phyloP scores from a whole-genome alignment of 2,797 vertebrate species.

The Urosaurus nigricauda region DNA sequence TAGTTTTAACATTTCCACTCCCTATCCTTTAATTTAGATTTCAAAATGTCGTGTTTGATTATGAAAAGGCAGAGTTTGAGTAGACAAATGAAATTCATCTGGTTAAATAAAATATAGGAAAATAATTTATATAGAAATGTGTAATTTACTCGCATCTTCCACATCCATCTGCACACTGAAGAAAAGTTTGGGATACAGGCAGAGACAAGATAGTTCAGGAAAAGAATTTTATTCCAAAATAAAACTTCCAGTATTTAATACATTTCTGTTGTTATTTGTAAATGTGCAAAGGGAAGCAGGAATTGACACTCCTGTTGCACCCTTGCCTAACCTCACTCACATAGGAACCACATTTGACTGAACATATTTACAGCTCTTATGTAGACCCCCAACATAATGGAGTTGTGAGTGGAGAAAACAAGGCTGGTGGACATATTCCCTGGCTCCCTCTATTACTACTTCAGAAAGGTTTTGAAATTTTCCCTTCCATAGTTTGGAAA shows the following conservation, averaged over 20 bases:
- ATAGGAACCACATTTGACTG: too few relatives aligned
- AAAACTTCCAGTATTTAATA: too few relatives aligned
- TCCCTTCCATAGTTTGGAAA: neutral
- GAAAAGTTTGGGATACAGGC: neutral
- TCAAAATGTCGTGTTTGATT: conserved; percentile 6
- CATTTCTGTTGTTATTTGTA: too few relatives aligned
- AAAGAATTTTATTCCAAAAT: neutral
- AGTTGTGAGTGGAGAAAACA: too few relatives aligned
- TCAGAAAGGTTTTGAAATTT: neutral
- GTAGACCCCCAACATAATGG: too few relatives aligned
- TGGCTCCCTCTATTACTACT: neutral
- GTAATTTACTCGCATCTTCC: neutral
- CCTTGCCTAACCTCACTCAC: too few relatives aligned
- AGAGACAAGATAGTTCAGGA: neutral
- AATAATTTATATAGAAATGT: neutral
- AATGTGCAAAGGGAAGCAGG: too few relatives aligned
- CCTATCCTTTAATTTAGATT: conserved; percentile 2
- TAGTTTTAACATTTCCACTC: conserved; percentile 3
- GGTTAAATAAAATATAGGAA: neutral
- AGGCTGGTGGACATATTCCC: too few relatives aligned
- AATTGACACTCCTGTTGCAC: too few relatives aligned
- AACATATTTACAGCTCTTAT: neutral
- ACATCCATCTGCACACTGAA: neutral
- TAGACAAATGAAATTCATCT: neutral
- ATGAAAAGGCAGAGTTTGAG: fast-evolving